Conservation (phyloP, 64 coral and sea anemone species). For the Acropora tenuis region DNA sequence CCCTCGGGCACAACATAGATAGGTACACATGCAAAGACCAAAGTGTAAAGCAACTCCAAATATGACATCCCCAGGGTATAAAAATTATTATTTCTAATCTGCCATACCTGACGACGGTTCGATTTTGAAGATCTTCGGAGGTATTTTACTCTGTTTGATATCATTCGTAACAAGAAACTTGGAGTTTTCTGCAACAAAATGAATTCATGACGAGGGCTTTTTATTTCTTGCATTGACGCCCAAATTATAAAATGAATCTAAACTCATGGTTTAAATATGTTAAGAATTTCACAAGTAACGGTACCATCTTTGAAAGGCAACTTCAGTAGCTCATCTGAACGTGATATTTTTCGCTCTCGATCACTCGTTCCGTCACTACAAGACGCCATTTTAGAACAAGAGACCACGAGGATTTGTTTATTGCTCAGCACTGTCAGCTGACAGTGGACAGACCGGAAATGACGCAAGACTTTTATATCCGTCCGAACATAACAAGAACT, state of each 20-base stretch:
- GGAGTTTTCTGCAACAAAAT: constrained; percentile 50
- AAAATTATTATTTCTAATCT: not conserved
- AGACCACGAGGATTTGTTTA: constrained; percentile 8
- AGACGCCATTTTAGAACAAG: constrained; percentile 33
- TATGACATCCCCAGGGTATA: not conserved
- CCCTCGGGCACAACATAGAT: too few relatives aligned
- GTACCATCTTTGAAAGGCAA: constrained; percentile 23
- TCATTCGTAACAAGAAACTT: constrained; percentile 68
- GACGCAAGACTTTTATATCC: constrained; percentile 5
- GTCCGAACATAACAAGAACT: not conserved
- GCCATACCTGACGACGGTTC: constrained; percentile 69
- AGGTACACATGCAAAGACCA: too few relatives aligned
- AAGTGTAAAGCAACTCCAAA: too few relatives aligned
- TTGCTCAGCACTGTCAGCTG: not conserved
- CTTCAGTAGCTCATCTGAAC: constrained; percentile 29
- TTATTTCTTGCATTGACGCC: too few relatives aligned
- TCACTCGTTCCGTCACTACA: constrained; percentile 21
- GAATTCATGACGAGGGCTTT: too few relatives aligned
- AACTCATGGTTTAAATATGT: too few relatives aligned
- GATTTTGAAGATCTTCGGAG: constrained; percentile 59
- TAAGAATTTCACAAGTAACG: not conserved
- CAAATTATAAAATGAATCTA: too few relatives aligned
- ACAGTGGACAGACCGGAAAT: not conserved
- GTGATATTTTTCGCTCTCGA: not conserved
- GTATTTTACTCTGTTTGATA: constrained; percentile 37